Evolutionary conservation across 1,140 invertebrate species (phyloP), one percentile per base, ranked within the genome.

Genomic region (Saxidomus purpurata): DNA sequence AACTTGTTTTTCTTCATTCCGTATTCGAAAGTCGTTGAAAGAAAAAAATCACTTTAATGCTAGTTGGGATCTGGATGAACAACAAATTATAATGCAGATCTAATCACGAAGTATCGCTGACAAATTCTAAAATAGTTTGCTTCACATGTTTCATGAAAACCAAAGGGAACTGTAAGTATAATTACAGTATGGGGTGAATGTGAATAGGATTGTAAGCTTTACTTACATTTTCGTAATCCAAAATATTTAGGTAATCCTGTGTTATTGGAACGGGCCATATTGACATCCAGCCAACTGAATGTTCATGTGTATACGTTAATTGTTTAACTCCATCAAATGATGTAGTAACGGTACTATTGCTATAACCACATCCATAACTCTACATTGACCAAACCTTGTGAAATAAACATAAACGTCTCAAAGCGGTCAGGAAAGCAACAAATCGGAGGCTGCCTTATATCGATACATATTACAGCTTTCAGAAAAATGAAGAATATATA

Each of bases 191-290:
- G n/a, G n/a, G n/a, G n/a, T n/a, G n/a, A n/a, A n/a, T n/a, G n/a
- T n/a, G n/a, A n/a, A n/a, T n/a, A n/a, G n/a, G n/a, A n/a, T n/a
- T n/a, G n/a, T 25, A 31, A 55, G 25, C 8, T 11, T 22, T 52
- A 81, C 55, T 49, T 31, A 86, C 83, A 8, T 71, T 47, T 59
- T 76, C 55, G 49, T 86, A 86, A 36, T 86, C 83, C n/a, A 86
- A 31, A 25, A 86, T 86, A 22, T 86, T 31, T 13, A 34, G 34
- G n/a, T 15, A 31, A 43, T 86, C 63, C 6, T 55, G 22, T 31
- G 13, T 25, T 11, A 86, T 19, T 22, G 63, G 83, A 34, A 76
- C 22, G n/a, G 83, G 83, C 22, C 28, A 86, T 11, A 76, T 9
- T 11, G 63, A 49, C 67, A 71, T 38, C 6, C 17, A 59, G 1